phyloP scores from a whole-genome alignment of 2,113 vertebrate species.

The Python bivittatus region DNA sequence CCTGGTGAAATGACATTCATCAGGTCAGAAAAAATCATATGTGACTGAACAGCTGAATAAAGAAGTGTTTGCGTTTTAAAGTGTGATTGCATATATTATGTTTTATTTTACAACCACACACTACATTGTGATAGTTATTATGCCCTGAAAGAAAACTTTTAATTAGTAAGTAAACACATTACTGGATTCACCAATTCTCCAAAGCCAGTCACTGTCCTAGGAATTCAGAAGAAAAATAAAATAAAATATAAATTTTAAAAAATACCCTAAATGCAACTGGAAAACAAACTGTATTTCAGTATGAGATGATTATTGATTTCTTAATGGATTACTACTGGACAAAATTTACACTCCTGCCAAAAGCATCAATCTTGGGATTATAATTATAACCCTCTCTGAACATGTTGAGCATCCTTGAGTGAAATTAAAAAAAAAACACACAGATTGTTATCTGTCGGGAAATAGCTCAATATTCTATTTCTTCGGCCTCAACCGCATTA shows the following conservation, averaged over 20 bases:
- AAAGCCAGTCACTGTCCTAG: slow-evolving; percentile 33
- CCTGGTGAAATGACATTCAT: no score
- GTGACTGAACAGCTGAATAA: neutral
- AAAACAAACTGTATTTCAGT: slow-evolving; percentile 72
- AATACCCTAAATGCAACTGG: slow-evolving; percentile 64
- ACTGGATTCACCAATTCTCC: slow-evolving; percentile 27
- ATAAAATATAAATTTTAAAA: neutral
- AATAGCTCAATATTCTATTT: slow-evolving; percentile 75
- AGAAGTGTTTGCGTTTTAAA: neutral
- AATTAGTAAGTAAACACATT: neutral
- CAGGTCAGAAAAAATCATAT: no score
- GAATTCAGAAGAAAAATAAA: slow-evolving; percentile 41
- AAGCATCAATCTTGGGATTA: slow-evolving; percentile 78
- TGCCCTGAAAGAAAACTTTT: neutral
- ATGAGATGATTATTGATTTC: slow-evolving; percentile 82
- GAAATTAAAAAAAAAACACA: slow-evolving; percentile 56
- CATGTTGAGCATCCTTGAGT: slow-evolving; percentile 65
- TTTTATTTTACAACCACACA: neutral
- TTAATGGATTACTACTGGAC: slow-evolving; percentile 82
- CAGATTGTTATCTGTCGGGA: slow-evolving; percentile 74
- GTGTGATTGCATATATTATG: neutral
- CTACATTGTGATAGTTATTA: neutral
- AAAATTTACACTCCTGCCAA: slow-evolving; percentile 78
- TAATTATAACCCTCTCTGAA: slow-evolving; percentile 80
- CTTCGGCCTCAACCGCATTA: slow-evolving; percentile 71